These are phyloP conservation scores for Xenopus borealis DNA, from an alignment of 2,113 vertebrate species.

Conservation along the genomic window DNA sequence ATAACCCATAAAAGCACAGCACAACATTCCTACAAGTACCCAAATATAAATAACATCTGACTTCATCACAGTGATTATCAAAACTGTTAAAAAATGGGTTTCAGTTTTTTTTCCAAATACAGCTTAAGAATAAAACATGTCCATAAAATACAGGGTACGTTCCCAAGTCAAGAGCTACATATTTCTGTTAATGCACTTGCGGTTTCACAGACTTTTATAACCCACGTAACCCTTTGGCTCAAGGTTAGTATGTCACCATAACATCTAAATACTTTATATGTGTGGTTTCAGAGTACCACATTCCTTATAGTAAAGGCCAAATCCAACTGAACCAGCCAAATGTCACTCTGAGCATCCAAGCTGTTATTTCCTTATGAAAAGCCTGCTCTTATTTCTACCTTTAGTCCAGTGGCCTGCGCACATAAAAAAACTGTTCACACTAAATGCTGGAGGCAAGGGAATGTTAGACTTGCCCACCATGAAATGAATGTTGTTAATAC, in stretches of 20 bases:
- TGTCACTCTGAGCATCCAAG: constrained; percentile 28
- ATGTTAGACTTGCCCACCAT: constrained; percentile 2
- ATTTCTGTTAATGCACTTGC: constrained; percentile 17
- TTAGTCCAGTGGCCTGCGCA: background rate
- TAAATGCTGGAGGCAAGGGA: constrained; percentile 3
- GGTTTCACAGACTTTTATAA: constrained; percentile 28
- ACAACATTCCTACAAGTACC: too few relatives aligned
- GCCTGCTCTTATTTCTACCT: background rate
- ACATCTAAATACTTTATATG: constrained; percentile 17
- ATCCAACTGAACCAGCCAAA: constrained; percentile 15
- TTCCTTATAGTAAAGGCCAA: constrained; percentile 18
- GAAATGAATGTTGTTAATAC: constrained; percentile 13
- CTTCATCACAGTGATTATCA: too few relatives aligned
- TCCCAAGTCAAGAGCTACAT: background rate
- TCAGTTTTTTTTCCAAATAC: too few relatives aligned
- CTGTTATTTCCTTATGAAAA: background rate
- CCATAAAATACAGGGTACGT: background rate
- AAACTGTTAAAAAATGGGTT: too few relatives aligned
- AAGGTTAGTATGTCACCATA: constrained; percentile 15
- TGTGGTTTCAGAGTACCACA: constrained; percentile 27
- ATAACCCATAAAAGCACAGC: too few relatives aligned
- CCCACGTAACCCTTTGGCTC: constrained; percentile 26
- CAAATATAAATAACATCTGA: too few relatives aligned
- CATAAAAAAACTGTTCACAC: background rate
- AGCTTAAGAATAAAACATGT: background rate